These are phyloP conservation scores for Villa cingulata DNA, from an alignment of 2,888 invertebrate genomes.

Conservation along the genomic window DNA sequence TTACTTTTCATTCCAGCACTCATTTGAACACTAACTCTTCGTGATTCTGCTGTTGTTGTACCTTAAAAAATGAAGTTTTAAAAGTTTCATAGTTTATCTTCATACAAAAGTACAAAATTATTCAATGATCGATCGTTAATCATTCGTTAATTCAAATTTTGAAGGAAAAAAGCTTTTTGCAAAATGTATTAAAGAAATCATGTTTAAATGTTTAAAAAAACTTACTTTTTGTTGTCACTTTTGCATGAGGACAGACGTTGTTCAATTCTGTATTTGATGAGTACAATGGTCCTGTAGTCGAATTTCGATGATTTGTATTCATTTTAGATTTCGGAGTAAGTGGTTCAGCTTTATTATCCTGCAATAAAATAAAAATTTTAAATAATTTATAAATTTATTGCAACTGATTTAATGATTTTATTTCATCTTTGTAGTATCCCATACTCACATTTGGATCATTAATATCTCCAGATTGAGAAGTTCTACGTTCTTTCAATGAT, in stretches of 20 bases:
- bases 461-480: constrained; percentile 20
- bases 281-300: constrained; percentile 28
- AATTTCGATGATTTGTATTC: constrained; percentile 29
- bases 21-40: constrained; percentile 31
- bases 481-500: constrained; percentile 25
- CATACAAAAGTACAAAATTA: too few relatives aligned
- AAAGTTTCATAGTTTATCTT: too few relatives aligned
- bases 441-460: constrained; percentile 8
- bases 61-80: too few relatives aligned
- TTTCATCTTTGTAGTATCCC: neutral
- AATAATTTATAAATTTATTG: neutral
- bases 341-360: constrained; percentile 30
- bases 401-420: neutral
- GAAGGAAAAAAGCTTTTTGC: neutral
- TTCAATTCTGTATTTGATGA: constrained; percentile 34
- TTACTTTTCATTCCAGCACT: constrained; percentile 36
- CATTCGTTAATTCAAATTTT: too few relatives aligned
- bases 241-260: constrained; percentile 29
- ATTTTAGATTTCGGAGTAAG: constrained; percentile 28
- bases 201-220: too few relatives aligned
- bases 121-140: too few relatives aligned
- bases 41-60: constrained; percentile 21
- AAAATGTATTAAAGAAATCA: too few relatives aligned
- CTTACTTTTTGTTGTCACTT: constrained; percentile 28
- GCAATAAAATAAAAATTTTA: neutral